Conservation (phyloP, 1,140 invertebrate genomes). For the Drosophila grimshawi region DNA sequence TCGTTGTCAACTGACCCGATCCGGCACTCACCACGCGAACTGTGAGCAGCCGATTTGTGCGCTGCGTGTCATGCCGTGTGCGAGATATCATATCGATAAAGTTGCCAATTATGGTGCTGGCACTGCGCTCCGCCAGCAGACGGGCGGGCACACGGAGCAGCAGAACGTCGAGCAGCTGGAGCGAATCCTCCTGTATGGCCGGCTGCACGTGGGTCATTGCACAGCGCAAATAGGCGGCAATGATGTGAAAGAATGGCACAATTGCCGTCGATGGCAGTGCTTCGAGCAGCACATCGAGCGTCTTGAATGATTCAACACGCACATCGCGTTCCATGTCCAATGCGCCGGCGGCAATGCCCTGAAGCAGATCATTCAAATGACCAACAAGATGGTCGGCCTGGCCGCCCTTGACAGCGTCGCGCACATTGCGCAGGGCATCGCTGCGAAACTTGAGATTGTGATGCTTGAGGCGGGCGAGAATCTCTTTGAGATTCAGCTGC, state of each 20-base stretch:
- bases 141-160: slow-evolving; percentile 86
- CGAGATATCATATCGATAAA: slow-evolving; percentile 93
- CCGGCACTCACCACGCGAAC: slow-evolving; percentile 86
- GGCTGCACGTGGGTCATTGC: slow-evolving; percentile 94
- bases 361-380: slow-evolving; percentile 88
- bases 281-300: slow-evolving; percentile 88
- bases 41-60: slow-evolving; percentile 87
- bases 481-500: slow-evolving; percentile 90
- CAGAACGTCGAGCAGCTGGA: slow-evolving; percentile 90
- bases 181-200: slow-evolving; percentile 91
- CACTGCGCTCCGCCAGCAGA: slow-evolving; percentile 87
- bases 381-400: slow-evolving; percentile 84
- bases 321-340: slow-evolving; percentile 90
- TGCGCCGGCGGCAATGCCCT: slow-evolving; percentile 88
- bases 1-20: slow-evolving; percentile 87
- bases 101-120: slow-evolving; percentile 88
- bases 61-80: slow-evolving; percentile 86
- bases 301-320: slow-evolving; percentile 88
- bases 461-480: slow-evolving; percentile 90
- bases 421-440: slow-evolving; percentile 89
- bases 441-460: slow-evolving; percentile 90
- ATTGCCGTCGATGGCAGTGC: slow-evolving; percentile 85
- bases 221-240: slow-evolving; percentile 92
- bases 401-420: slow-evolving; percentile 88
- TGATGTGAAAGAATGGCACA: slow-evolving; percentile 89